Evolutionary conservation across 2,113 vertebrate species (phyloP), one percentile per base, ranked within the genome.

Genomic region (Oncorhynchus gorbuscha): DNA sequence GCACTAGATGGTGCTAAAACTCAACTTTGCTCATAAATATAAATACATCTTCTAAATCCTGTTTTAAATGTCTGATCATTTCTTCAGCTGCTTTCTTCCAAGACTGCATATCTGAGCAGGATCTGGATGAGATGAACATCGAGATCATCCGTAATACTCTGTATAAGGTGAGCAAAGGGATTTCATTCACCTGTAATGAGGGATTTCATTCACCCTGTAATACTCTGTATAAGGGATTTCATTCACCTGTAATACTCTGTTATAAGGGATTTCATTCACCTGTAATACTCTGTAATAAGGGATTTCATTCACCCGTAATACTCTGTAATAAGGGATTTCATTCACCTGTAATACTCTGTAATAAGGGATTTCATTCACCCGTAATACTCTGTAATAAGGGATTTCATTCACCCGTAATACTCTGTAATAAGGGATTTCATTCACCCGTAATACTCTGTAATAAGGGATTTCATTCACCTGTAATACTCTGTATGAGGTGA

Each of bases 401-500:
- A 4, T 4, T 4, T 4, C 2, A 0, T n/a, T n/a, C n/a, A n/a
- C n/a, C n/a, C n/a, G n/a, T n/a, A n/a, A n/a, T n/a, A n/a, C n/a
- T n/a, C n/a, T n/a, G n/a, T n/a, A n/a, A n/a, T n/a, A n/a, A 4
- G 30, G 4, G 30, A 5, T 30, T 30, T 30, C 4, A 30, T 30
- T 30, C 30, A 30, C 30, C 12, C 94, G 95, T 78, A 98, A 96
- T 88, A 97, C 96, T 86, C 88, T 98, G 1, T 95, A 96, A n/a
- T n/a, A 0, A 4, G 30, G 3, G 30, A 4, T 30, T 30, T 30
- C 3, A 30, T 30, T 30, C 30, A 30, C 30, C 12, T 94, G 95
- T 78, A 98, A 96, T 88, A 97, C 96, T 86, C 88, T 98, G 1
- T 95, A 96, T 79, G 97, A 97, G 95, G 95, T 96, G 93, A 93